Conservation (phyloP, 2,113 vertebrate species). For the Oreocharis arfaki region DNA sequence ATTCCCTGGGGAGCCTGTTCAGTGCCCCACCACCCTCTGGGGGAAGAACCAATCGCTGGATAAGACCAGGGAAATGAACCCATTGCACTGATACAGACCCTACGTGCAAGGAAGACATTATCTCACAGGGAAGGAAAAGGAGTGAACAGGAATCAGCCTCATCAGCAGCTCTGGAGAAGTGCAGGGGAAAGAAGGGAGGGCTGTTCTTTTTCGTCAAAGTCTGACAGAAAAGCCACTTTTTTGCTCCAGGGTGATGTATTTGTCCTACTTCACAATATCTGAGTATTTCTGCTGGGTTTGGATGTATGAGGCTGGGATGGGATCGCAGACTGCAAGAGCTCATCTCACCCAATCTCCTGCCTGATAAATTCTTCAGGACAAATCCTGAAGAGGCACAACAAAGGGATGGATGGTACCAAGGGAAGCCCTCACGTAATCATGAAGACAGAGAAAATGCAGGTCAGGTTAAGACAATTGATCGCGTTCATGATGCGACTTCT, state of each 20-base stretch:
- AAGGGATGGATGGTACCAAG: neutral
- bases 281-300: neutral
- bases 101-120: rapidly evolving
- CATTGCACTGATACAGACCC: neutral
- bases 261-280: neutral
- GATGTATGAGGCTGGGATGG: neutral
- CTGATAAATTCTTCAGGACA: neutral
- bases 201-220: neutral
- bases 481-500: rapidly evolving
- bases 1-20: neutral
- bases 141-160: neutral
- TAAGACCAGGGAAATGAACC: neutral
- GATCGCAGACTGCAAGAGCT: neutral
- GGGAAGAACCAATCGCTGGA: neutral
- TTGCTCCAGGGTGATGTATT: neutral
- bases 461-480: neutral
- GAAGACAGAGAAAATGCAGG: neutral
- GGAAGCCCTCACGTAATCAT: neutral
- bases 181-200: neutral
- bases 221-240: neutral
- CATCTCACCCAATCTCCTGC: neutral
- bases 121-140: neutral
- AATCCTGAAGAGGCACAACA: neutral
- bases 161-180: neutral
- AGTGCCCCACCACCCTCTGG: neutral